Evolutionary conservation across 2,888 invertebrate species (phyloP).

Genomic region (Meteorus colon): DNA sequence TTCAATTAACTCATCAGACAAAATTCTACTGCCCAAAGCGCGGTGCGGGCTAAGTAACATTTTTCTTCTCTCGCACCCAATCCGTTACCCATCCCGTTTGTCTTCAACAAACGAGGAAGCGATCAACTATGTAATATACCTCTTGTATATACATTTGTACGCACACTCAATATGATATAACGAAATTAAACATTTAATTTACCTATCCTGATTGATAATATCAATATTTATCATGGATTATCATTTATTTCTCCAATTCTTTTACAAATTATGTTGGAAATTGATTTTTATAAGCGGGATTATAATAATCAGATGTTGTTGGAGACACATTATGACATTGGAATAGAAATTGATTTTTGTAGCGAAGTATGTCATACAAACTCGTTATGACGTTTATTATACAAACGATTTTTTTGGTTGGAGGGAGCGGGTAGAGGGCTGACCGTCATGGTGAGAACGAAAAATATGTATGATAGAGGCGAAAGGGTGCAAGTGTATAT

Average conservation of each 20-base stretch:
- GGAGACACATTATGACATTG: too few species aligned
- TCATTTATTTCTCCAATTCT: slow-evolving; percentile 1
- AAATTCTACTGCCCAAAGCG: slow-evolving; percentile 41
- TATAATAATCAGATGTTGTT: too few species aligned
- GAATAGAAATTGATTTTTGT: not conserved
- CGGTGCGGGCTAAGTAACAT: slow-evolving; percentile 30
- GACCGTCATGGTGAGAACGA: slow-evolving; percentile 44
- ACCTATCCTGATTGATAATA: slow-evolving; percentile 10
- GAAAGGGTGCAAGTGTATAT: slow-evolving; percentile 22
- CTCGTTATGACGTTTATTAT: slow-evolving; percentile 65
- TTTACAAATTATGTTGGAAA: too few species aligned
- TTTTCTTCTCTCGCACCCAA: slow-evolving; percentile 39
- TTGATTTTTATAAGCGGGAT: too few species aligned
- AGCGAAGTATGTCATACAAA: slow-evolving; percentile 41
- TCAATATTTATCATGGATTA: slow-evolving; percentile 23
- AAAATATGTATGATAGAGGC: slow-evolving; percentile 4
- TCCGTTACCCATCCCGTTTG: slow-evolving; percentile 34
- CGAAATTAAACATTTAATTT: not conserved
- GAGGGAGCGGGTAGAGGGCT: slow-evolving; percentile 53
- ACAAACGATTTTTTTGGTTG: slow-evolving; percentile 60
- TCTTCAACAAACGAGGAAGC: slow-evolving; percentile 29
- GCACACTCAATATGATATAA: not conserved
- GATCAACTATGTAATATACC: slow-evolving; percentile 14
- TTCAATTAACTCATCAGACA: slow-evolving; percentile 58
- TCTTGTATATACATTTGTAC: not conserved